Evolutionary conservation across 2,888 invertebrate species (phyloP), one percentile per base, ranked within the genome.

Genomic region (Galeopsomyia nigrocyanea): DNA sequence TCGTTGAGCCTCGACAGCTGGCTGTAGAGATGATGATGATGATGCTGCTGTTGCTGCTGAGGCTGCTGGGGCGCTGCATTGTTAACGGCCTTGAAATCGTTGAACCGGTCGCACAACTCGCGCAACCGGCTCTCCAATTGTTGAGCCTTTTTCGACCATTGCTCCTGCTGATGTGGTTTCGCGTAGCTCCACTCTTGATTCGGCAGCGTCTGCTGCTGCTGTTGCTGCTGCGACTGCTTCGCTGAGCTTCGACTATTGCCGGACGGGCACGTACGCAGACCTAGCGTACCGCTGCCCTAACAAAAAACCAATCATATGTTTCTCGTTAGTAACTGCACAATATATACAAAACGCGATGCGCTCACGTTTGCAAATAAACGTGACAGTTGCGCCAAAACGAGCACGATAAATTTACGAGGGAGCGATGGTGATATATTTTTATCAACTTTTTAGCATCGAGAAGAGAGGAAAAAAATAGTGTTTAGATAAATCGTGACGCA

Each of bases 201-300:
- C 1, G 16, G 57, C 16, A 19, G 14, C 21, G 21, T n/a, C 22
- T 49, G 64, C 21, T 51, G 57, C 21, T 60, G 60, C 60, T 65
- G 65, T 1, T 22, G 17, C 50, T 5, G 10, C n/a, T 49, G 19
- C 46, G 53, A 61, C 21, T 66, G 60, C 21, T 82, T 81, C 68
- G 78, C 79, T 17, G 80, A 80, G 58, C 78, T 79, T 21, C 79
- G 78, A 66, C 79, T 80, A 61, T 78, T 80, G 21, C 76, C 74
- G 51, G 75, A 74, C 53, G 75, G 72, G 60, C 74, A 70, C 61
- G 75, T 74, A 65, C 73, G 72, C 62, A 74, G 73, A 69, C 22
- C 62, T 68, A 73, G 16, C 61, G 70, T 68, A 62, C 60, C 73
- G 73, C 75, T 75, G 46, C 73, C 75, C 75, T 75, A 56, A 50